phyloP scores from a whole-genome alignment of 2,888 invertebrate species.

The Embidobia sp. region DNA sequence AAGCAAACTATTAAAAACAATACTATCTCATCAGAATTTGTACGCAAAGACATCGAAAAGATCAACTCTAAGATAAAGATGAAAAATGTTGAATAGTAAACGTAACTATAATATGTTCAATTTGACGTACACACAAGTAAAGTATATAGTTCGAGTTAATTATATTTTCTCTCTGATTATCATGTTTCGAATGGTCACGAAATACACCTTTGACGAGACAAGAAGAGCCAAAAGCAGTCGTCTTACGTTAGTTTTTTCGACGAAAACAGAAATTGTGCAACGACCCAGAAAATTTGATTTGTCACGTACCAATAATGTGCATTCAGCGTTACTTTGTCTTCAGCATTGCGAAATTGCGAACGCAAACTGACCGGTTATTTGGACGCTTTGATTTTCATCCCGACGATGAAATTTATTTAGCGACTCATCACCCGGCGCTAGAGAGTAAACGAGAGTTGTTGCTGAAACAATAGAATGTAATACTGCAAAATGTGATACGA shows the following conservation, averaged over 20 bases:
- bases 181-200: slow-evolving; percentile 18
- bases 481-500: slow-evolving; percentile 79
- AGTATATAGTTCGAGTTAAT: slow-evolving; percentile 23
- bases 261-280: slow-evolving; percentile 7
- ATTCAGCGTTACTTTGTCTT: slow-evolving; percentile 17
- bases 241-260: slow-evolving; percentile 12
- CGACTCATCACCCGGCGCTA: slow-evolving; percentile 44
- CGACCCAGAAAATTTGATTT: slow-evolving; percentile 6
- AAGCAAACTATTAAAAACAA: neutral
- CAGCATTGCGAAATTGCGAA: slow-evolving; percentile 6
- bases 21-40: slow-evolving; percentile 12
- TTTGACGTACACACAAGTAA: slow-evolving; percentile 29
- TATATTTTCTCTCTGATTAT: slow-evolving; percentile 45
- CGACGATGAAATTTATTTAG: slow-evolving; percentile 44
- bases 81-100: slow-evolving; percentile 22
- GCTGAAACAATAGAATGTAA: slow-evolving; percentile 67
- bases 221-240: slow-evolving; percentile 3
- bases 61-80: neutral
- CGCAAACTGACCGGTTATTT: slow-evolving; percentile 12
- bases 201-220: slow-evolving; percentile 7
- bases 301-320: slow-evolving; percentile 4
- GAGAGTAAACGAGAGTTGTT: slow-evolving; percentile 56
- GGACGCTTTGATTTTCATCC: slow-evolving; percentile 27
- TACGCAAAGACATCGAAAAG: slow-evolving; percentile 1
- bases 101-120: slow-evolving; percentile 47